These are phyloP conservation scores for Rhombomys opimus DNA, from an alignment of 2,113 vertebrate species.

Conservation along the genomic window DNA sequence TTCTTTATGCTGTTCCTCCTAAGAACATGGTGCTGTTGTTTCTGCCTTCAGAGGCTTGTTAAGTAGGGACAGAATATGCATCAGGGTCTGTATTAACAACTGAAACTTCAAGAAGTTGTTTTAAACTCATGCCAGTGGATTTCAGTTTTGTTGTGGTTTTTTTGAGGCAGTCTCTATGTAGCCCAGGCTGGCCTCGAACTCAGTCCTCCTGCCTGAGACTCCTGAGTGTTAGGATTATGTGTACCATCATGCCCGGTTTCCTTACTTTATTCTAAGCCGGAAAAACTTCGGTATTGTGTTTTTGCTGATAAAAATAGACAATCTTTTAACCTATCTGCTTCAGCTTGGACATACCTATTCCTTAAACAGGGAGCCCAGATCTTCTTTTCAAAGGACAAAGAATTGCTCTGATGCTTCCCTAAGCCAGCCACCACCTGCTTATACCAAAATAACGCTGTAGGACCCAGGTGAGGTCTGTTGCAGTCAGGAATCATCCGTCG, in stretches of 20 bases:
- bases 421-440: neutral
- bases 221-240: neutral
- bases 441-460: neutral
- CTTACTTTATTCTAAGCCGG: constrained; percentile 62
- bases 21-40: constrained; percentile 27
- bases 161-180: neutral
- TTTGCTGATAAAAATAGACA: constrained; percentile 70
- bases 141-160: neutral
- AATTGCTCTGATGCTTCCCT: neutral
- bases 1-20: neutral
- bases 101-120: constrained; percentile 60
- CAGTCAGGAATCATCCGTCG: neutral
- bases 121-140: constrained; percentile 35
- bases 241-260: neutral
- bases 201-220: neutral
- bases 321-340: constrained; percentile 59
- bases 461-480: neutral
- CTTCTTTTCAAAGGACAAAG: constrained; percentile 40
- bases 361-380: constrained; percentile 28
- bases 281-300: constrained; percentile 58
- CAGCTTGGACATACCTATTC: constrained; percentile 59
- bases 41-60: neutral
- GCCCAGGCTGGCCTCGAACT: neutral
- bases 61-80: neutral
- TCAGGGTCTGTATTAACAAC: constrained; percentile 40